Percentiles rank a stretch among this genome's conserved stretches.
These are phyloP conservation scores for Metaphire vulgaris DNA, from an alignment of 1,140 invertebrate species.

Conservation along the genomic window DNA sequence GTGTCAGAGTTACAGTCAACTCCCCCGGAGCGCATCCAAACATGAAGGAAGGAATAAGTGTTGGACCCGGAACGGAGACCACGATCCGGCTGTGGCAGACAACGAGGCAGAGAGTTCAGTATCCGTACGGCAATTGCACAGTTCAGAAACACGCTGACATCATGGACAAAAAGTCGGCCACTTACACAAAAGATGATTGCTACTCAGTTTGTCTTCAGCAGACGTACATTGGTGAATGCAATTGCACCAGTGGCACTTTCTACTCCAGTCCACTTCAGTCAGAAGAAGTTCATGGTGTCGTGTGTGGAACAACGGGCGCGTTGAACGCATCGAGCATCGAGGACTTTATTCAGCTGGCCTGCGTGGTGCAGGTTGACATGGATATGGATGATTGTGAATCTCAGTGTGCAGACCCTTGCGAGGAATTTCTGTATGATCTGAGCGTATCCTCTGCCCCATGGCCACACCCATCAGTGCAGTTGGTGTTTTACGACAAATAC, in stretches of 20 bases:
- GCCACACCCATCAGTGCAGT: conserved; percentile 9
- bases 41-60: conserved; percentile 5
- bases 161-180: neutral
- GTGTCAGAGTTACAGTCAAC: neutral
- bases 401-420: neutral
- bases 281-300: neutral
- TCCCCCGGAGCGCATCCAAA: neutral
- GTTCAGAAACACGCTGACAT: neutral
- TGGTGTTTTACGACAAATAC: conserved; percentile 6
- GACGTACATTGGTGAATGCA: neutral
- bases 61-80: conserved; percentile 14
- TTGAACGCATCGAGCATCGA: neutral
- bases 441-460: conserved; percentile 2
- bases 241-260: neutral
- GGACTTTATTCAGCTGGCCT: conserved; percentile 3
- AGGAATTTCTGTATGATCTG: conserved; percentile 6
- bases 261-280: neutral
- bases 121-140: neutral
- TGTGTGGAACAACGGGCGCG: neutral
- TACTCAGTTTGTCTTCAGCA: neutral
- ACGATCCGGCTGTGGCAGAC: neutral
- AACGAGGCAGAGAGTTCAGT: neutral
- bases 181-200: neutral
- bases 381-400: conserved; percentile 1
- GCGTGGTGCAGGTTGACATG: neutral